A percentile compares a stretch with the other conserved stretches of the same genome.
Evolutionary conservation across 2,888 invertebrate species (phyloP).

Genomic region (Xylocampa areola): DNA sequence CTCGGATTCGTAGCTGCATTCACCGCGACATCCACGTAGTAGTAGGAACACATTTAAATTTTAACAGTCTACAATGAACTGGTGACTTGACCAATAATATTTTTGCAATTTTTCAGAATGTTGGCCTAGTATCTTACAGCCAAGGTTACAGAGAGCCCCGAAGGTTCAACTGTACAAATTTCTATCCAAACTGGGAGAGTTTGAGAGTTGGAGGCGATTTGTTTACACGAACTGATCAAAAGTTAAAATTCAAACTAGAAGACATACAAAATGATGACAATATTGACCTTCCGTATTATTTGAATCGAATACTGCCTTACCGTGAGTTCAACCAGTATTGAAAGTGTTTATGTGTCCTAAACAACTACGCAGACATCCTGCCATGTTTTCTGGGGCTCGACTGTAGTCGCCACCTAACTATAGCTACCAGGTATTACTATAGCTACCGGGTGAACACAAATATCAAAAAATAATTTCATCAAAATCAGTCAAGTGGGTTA

Average conservation of each 20-base stretch:
- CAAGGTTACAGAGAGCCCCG: slow-evolving; percentile 64
- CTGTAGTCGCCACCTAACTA: too few species aligned
- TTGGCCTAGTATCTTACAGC: slow-evolving; percentile 64
- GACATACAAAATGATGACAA: slow-evolving; percentile 70
- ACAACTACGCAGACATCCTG: too few species aligned
- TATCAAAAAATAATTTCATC: too few species aligned
- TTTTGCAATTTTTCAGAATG: slow-evolving; percentile 60
- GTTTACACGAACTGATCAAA: slow-evolving; percentile 71
- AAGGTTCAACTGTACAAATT: slow-evolving; percentile 66
- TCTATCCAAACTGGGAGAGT: slow-evolving; percentile 80
- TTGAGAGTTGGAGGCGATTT: slow-evolving; percentile 65
- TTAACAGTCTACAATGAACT: background rate
- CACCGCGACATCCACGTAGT: too few species aligned
- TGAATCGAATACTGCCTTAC: slow-evolving; percentile 32
- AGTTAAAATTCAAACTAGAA: slow-evolving; percentile 61
- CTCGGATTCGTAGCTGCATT: too few species aligned
- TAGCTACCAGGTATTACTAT: too few species aligned
- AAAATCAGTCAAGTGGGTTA: too few species aligned
- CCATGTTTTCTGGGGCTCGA: too few species aligned
- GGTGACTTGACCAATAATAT: background rate
- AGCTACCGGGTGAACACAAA: too few species aligned
- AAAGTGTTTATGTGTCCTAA: too few species aligned
- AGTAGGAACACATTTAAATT: background rate
- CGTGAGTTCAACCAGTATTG: slow-evolving; percentile 21
- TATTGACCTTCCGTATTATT: slow-evolving; percentile 69